Evolutionary conservation across 2,888 invertebrate species (phyloP), one percentile per base, ranked within the genome.

Genomic region (Microctonus aethiopoides): DNA sequence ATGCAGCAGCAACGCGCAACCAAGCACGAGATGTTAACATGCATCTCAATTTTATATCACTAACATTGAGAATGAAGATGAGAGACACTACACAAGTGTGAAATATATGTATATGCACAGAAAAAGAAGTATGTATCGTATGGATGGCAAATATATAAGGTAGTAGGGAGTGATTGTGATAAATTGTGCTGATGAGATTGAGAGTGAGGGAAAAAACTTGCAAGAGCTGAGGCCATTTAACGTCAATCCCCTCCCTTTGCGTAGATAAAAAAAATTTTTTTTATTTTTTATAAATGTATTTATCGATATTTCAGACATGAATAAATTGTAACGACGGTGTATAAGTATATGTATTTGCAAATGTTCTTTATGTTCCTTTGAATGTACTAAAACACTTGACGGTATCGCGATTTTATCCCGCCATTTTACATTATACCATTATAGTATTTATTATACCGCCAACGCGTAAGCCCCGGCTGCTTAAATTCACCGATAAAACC

Each of bases 11-110:
- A 39, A 39, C n/a, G 39, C 34, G 29, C 34, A 34, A 20, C 41
- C 34, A 65, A 70, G 57, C 71, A 72, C 70, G 72, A 70, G 68
- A 64, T 24, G 26, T 46, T 67, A 74, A 68, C 67, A 68, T 74
- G 72, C 72, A 65, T 66, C 54, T 65, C 39, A 4, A 39, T n/a
- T 39, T n/a, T 39, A 39, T 39, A 39, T 39, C 39, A 39, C 13
- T 65, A 20, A 46, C 41, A 16, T n/a, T 24, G n/a, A 24, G n/a
- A n/a, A n/a, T n/a, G n/a, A n/a, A n/a, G n/a, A n/a, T n/a, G n/a
- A n/a, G n/a, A n/a, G n/a, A n/a, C n/a, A n/a, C n/a, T n/a, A n/a
- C n/a, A n/a, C n/a, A n/a, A n/a, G n/a, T n/a, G n/a, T n/a, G n/a
- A n/a, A n/a, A n/a, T n/a, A n/a, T n/a, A n/a, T n/a, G n/a, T n/a